Conservation (phyloP, 2,113 vertebrate species). For the Mastomys natalensis region DNA sequence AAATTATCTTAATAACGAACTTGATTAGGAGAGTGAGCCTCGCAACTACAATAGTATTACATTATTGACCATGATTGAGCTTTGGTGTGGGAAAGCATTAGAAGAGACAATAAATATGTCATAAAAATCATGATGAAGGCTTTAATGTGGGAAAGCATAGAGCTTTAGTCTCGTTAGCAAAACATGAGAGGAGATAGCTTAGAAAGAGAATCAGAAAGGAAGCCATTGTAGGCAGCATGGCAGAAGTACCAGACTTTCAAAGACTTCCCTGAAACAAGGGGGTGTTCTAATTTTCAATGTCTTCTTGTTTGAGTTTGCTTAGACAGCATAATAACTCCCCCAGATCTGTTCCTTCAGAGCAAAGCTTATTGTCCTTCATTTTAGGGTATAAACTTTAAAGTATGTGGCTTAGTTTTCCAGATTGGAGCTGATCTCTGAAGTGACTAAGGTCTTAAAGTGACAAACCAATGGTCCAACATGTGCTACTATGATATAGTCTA, state of each 20-base stretch:
- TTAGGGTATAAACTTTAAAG: too few relatives aligned
- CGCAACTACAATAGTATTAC: background rate
- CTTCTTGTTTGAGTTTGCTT: background rate
- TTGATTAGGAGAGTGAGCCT: background rate
- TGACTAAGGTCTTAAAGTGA: background rate
- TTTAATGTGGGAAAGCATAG: background rate
- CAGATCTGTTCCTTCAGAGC: background rate
- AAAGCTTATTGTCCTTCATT: too few relatives aligned
- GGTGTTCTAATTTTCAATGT: background rate
- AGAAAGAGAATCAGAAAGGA: background rate
- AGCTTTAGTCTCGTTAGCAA: background rate
- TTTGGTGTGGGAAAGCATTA: background rate
- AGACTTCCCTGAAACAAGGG: background rate
- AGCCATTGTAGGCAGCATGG: background rate
- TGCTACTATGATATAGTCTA: background rate
- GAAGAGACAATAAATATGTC: background rate
- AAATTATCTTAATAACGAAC: background rate
- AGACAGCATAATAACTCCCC: background rate
- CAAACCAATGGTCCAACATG: background rate
- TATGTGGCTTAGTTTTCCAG: background rate
- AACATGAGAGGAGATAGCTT: background rate
- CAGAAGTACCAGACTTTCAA: background rate
- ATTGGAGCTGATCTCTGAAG: too few relatives aligned
- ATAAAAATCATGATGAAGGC: background rate
- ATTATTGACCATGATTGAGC: too few relatives aligned